Base-by-base conservation (phyloP, 2,797 vertebrate genomes). In the Helicolenus hilgendorfi region DNA sequence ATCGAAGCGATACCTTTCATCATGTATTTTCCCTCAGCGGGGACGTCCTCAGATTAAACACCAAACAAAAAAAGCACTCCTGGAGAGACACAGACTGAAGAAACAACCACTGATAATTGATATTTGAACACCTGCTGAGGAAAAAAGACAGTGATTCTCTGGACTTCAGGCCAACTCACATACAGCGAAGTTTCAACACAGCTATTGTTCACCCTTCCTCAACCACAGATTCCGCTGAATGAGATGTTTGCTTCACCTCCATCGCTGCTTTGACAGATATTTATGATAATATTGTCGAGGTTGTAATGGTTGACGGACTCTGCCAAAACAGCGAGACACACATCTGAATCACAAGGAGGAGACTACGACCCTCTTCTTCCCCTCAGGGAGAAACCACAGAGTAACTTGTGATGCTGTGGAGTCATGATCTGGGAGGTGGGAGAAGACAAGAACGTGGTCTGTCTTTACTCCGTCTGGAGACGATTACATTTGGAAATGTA, bases 401-500 rank as follows among this genome's bases (percentile, higher is more conserved):
- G 49, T 20, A 70, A 62, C 22, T 35, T 24, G 15, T 74, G 73
- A 81, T 73, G 65, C 10, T 29, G 71, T 29, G 71, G 59, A 58
- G 45, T 72, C 72, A 35, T 72, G 31, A 86, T 79, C 35, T 49
- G 13, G 26, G 77, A 65, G 63, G 56, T 33, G 22, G 62, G 74
- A 22, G 67, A 70, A 41, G 81, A 81, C 73, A n/a, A 41, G 60
- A 76, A 26, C 15, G 59, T 27, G 60, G 18, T 59, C 49, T 11
- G 56, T 35, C 35, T 77, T 73, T 53, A 20, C 70, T 15, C 82
- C 1, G 77, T 90, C 91, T 95, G 92, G 92, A 89, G 81, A 72
- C 41, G 71, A 95, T 94, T 95, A 95, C 62, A 35, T 80, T 36
- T 84, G 74, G 81, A 89, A 91, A 81, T 65, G 75, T 83, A 83